These are phyloP conservation scores for Glaucidium brasilianum DNA, from an alignment of 2,113 vertebrate genomes.

Conservation along the genomic window DNA sequence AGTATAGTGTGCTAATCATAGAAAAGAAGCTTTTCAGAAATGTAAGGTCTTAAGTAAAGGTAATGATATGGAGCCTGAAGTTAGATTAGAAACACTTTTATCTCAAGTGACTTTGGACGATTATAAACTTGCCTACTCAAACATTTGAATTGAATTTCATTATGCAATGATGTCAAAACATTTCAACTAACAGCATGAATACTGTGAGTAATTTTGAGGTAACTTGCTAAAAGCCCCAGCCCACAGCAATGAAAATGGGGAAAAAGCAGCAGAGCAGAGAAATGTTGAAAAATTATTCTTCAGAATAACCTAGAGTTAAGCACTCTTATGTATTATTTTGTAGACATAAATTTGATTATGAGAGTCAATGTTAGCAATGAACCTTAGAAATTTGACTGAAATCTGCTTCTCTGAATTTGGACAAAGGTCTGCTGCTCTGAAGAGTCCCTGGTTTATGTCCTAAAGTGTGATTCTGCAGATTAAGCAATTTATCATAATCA, in stretches of 20 bases:
- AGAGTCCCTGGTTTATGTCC: background rate
- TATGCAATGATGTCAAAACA: background rate
- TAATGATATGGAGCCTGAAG: background rate
- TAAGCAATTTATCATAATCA: background rate
- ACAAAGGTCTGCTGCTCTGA: background rate
- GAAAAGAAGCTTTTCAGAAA: background rate
- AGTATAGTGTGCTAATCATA: background rate
- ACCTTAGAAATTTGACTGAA: background rate
- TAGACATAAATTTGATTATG: background rate
- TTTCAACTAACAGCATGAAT: background rate
- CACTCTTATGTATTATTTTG: background rate
- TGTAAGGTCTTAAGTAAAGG: background rate
- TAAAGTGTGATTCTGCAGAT: background rate
- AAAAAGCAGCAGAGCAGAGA: background rate
- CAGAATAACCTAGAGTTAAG: background rate
- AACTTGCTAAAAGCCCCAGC: background rate
- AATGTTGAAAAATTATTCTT: background rate
- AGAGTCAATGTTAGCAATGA: background rate
- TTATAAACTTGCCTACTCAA: background rate
- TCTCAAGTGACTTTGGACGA: background rate
- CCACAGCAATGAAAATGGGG: rapidly evolving
- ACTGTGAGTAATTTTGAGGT: background rate
- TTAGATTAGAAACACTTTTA: background rate
- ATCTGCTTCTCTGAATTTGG: background rate
- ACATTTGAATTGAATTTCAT: background rate